Percentiles rank a stretch among this genome's conserved stretches.
Evolutionary conservation across 2,113 vertebrate genomes (phyloP).

Genomic region (Mohoua ochrocephala): DNA sequence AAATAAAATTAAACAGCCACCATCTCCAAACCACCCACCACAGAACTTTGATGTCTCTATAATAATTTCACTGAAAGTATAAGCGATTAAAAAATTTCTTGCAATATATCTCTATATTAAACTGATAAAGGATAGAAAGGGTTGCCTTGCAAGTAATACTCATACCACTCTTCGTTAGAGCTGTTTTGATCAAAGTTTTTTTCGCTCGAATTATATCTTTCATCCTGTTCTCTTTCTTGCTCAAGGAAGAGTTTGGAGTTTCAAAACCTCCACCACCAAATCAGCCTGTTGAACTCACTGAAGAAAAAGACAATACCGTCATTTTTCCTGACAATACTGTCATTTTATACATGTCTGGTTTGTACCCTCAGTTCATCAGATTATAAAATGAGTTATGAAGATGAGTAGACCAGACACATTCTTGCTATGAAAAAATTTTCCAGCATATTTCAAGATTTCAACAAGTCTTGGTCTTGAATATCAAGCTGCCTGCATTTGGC

Average conservation of each 20-base stretch:
- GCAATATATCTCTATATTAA: neutral
- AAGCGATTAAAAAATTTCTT: neutral
- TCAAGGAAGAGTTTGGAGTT: neutral
- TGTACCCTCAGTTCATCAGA: neutral
- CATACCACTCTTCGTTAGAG: neutral
- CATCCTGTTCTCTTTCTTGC: neutral
- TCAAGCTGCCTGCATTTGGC: slow-evolving; percentile 33
- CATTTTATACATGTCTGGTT: neutral
- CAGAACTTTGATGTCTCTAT: neutral
- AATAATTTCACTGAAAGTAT: neutral
- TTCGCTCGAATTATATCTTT: neutral
- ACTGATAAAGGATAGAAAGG: neutral
- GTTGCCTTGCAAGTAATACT: neutral
- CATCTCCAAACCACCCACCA: neutral
- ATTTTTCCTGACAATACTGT: neutral
- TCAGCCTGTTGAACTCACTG: neutral
- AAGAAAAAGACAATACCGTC: neutral
- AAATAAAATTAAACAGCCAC: slow-evolving; percentile 3
- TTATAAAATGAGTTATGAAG: neutral
- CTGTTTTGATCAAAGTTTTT: neutral
- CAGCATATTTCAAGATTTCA: slow-evolving; percentile 25
- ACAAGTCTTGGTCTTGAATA: slow-evolving; percentile 2
- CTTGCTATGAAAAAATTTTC: neutral
- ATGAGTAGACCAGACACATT: neutral
- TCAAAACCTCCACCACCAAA: neutral